Conservation (phyloP, 2,888 invertebrate genomes). For the Dryocosmus kuriphilus region DNA sequence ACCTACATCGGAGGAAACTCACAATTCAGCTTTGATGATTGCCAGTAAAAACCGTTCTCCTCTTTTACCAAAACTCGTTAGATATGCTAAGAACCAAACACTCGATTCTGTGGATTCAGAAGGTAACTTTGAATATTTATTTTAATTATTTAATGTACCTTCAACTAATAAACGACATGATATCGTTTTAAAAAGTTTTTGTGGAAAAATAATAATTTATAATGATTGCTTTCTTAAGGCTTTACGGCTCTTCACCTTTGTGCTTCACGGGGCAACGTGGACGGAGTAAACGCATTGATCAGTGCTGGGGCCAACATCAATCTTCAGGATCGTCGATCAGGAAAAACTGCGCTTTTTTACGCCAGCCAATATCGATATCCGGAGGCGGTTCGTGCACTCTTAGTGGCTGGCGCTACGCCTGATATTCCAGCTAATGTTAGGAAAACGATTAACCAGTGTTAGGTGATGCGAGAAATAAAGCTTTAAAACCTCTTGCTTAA, state of each 20-base stretch:
- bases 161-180: not conserved
- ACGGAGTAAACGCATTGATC: slow-evolving; percentile 62
- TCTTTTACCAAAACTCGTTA: slow-evolving; percentile 60
- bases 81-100: slow-evolving; percentile 47
- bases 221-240: slow-evolving; percentile 57
- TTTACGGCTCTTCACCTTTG: slow-evolving; percentile 72
- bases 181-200: too few species aligned
- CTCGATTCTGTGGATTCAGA: slow-evolving; percentile 61
- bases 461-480: slow-evolving; percentile 60
- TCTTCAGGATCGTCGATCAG: slow-evolving; percentile 68
- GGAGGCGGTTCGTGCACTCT: slow-evolving; percentile 58
- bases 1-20: slow-evolving; percentile 59
- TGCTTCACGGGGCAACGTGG: slow-evolving; percentile 61
- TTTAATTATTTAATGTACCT: not conserved
- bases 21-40: slow-evolving; percentile 68
- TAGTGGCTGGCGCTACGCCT: slow-evolving; percentile 63
- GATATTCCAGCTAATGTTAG: slow-evolving; percentile 67
- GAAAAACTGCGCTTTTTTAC: slow-evolving; percentile 71
- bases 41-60: slow-evolving; percentile 65
- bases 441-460: slow-evolving; percentile 66
- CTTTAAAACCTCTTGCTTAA: slow-evolving; percentile 56
- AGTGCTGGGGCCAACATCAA: slow-evolving; percentile 65
- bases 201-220: not conserved
- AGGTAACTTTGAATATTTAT: slow-evolving; percentile 56
- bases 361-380: slow-evolving; percentile 66